These are phyloP conservation scores for Liparis tanakae DNA, from an alignment of 2,797 vertebrate species.

Conservation along the genomic window DNA sequence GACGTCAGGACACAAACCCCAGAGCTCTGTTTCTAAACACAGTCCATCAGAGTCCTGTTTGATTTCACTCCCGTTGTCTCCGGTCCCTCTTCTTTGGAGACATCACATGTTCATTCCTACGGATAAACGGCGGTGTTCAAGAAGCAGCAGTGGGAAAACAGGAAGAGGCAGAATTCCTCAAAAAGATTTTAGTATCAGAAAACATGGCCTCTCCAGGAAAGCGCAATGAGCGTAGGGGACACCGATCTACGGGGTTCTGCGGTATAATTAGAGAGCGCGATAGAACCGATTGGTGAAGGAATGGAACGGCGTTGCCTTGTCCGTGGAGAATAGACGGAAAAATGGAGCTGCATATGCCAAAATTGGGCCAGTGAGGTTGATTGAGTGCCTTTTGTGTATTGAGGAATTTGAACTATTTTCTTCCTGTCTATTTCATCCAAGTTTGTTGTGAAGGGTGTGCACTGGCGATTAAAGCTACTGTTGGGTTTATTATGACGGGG, in stretches of 20 bases:
- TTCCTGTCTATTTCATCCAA: slow-evolving; percentile 11
- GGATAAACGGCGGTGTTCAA: slow-evolving; percentile 27
- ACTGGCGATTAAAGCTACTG: slow-evolving; percentile 10
- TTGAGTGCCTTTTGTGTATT: slow-evolving; percentile 47
- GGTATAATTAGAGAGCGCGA: slow-evolving; percentile 31
- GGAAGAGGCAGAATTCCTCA: slow-evolving; percentile 41
- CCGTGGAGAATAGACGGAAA: slow-evolving; percentile 51
- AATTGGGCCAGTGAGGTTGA: slow-evolving; percentile 59
- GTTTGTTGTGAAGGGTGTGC: slow-evolving; percentile 17
- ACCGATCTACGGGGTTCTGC: slow-evolving; percentile 19
- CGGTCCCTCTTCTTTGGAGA: slow-evolving; percentile 32
- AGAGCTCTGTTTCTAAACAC: slow-evolving; percentile 56
- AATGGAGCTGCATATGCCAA: slow-evolving; percentile 51
- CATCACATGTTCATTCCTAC: slow-evolving; percentile 41
- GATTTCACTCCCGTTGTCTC: slow-evolving; percentile 35
- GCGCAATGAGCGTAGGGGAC: slow-evolving; percentile 9
- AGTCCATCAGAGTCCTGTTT: slow-evolving; percentile 43
- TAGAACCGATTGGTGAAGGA: slow-evolving; percentile 46
- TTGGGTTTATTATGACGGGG: slow-evolving; percentile 17
- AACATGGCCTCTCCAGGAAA: slow-evolving; percentile 33
- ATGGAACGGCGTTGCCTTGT: slow-evolving; percentile 38
- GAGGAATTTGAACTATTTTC: slow-evolving; percentile 34
- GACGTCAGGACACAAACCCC: slow-evolving; percentile 60
- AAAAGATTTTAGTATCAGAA: slow-evolving; percentile 45
- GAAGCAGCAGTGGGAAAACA: slow-evolving; percentile 30